Conservation (phyloP, 1,140 invertebrate species). For the Panagrolaimus sp. region DNA sequence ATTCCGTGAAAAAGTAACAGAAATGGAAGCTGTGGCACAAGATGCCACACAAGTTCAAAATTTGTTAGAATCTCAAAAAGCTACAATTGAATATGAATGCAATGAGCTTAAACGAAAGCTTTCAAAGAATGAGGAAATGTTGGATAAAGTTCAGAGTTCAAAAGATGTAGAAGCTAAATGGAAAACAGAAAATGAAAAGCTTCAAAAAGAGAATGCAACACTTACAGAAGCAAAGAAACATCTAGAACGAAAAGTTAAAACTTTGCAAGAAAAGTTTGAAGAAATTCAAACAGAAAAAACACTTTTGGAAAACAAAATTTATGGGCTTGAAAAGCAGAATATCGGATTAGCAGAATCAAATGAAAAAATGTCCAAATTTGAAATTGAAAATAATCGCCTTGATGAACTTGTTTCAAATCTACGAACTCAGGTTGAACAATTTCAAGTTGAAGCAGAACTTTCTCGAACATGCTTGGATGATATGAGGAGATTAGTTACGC, state of each 20-base stretch:
- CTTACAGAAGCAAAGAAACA: background rate
- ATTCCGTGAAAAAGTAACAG: background rate
- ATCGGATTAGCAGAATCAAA: background rate
- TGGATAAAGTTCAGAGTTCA: background rate
- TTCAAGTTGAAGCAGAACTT: slow-evolving; percentile 26
- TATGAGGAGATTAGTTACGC: slow-evolving; percentile 12
- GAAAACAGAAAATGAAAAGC: background rate
- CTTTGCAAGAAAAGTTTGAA: background rate
- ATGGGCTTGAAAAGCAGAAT: background rate
- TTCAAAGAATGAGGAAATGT: background rate
- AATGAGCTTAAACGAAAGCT: background rate
- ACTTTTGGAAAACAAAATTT: background rate
- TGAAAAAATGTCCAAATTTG: background rate
- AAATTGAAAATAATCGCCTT: slow-evolving; percentile 6
- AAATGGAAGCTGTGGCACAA: background rate
- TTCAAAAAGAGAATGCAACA: background rate
- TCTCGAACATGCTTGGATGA: slow-evolving; percentile 35
- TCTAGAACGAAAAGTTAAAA: background rate
- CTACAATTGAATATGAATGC: slow-evolving; percentile 5
- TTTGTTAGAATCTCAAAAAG: background rate
- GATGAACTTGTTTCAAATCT: slow-evolving; percentile 5
- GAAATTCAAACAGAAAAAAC: background rate
- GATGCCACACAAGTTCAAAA: background rate
- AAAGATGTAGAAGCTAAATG: background rate
- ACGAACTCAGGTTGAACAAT: slow-evolving; percentile 1